A percentile compares a stretch with the other conserved stretches of the same genome.
These are phyloP conservation scores for Glaucomys volans DNA, from an alignment of 2,113 vertebrate genomes.

Conservation along the genomic window DNA sequence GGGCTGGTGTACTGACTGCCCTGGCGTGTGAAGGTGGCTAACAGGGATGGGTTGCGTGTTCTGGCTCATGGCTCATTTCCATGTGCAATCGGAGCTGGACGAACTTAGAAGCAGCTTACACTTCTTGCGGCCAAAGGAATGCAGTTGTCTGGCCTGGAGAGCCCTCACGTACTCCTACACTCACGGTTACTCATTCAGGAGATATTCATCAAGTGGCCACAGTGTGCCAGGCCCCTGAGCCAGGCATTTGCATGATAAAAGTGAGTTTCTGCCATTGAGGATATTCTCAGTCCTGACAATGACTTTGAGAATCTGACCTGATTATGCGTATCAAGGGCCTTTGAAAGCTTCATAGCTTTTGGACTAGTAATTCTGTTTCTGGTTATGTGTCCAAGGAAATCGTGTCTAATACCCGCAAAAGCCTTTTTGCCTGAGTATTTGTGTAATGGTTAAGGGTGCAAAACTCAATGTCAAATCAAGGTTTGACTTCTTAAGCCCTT, in stretches of 20 bases:
- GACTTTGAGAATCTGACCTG: not conserved
- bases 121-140: not conserved
- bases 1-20: not conserved
- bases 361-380: not conserved
- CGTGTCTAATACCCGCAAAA: not conserved
- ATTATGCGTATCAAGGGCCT: not conserved
- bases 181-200: not conserved
- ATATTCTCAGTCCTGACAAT: fast-evolving
- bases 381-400: not conserved
- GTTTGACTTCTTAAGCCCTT: not conserved
- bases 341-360: not conserved
- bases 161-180: not conserved
- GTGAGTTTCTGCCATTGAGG: not conserved
- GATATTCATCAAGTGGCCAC: not conserved
- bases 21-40: not conserved
- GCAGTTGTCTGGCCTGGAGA: not conserved
- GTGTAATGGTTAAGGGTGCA: not conserved
- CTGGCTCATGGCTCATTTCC: fast-evolving
- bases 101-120: not conserved
- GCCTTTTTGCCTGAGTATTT: not conserved
- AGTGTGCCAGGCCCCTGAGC: not conserved
- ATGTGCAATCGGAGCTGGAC: not conserved
- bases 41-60: fast-evolving
- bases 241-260: not conserved
- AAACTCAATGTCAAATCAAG: not conserved